Base-by-base conservation (phyloP, 2,888 invertebrate genomes). In the Pseudolycoriella hygida region DNA sequence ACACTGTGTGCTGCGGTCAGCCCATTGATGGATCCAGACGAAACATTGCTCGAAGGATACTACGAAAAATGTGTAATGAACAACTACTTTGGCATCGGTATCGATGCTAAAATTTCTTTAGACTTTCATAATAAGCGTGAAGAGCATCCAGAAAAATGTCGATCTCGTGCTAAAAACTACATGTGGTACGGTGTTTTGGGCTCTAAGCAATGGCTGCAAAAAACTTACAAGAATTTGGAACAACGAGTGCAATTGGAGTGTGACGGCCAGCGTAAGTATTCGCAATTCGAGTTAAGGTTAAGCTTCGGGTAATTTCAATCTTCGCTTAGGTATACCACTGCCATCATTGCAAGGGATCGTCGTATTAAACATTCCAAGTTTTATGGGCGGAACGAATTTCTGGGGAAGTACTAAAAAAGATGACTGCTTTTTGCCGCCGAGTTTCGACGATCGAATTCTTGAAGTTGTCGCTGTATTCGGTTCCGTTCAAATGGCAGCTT, bases 391-490 rank as follows among this genome's bases (percentile, higher is more conserved):
- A 40, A 92, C 93, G 25, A 96, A 96, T 66, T 97, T 97, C 64
- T 97, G 97, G 97, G 96, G 96, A 43, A 88, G 88, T 4, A 81
- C 80, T 2, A 84, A 90, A 58, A 88, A 85, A 54, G 90, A 89
- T 54, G 92, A 92, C 57, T 73, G 87, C 43, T 97, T 96, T 59
- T 68, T 90, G 14, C 82, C 90, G 1, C 94, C 94, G 3, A 87
- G 89, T 12, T 93, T 96, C 59, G 97, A 97, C 64, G 97, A 97
- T 66, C 80, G 88, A 47, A 83, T 97, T 49, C 68, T 97, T 42
- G 97, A 97, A 72, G 96, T 96, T 10, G 93, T 97, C 12, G 96
- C 97, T 6, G 93, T 96, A 1, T 96, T 94, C 64, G 94, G 96
- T 0, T 90, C 93, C 25, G 89, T 93, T 12, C 96, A 97, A 68